Evolutionary conservation across 2,888 invertebrate species (phyloP), one percentile per base, ranked within the genome.

Genomic region (Metallyticus violacea): DNA sequence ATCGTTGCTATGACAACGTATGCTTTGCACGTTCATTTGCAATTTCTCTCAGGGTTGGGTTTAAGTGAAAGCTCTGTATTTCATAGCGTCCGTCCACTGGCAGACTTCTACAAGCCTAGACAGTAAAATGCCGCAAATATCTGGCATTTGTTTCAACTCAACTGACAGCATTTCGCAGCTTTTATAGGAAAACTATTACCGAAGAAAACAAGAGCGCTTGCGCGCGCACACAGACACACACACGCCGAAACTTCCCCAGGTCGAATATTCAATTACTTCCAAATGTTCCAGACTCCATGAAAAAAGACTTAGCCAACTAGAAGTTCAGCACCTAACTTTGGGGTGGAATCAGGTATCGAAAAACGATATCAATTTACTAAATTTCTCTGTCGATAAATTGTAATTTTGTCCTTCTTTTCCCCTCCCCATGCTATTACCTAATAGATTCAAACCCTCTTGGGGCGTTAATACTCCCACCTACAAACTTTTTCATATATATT

Each of bases 331-430:
- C 83, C 28, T 62, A 40, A 5, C 62, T 22, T 26, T 40, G 22
- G 28, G 30, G 30, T 29, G 25, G 81, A 28, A 26, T 28, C 83
- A 77, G 83, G 77, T 83, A 83, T 83, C 77, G 83, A 77, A 83
- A 83, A 83, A 83, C 83, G 83, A 83, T 83, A 83, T 62, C 83
- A 83, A 83, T 83, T 83, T 83, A 77, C 83, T 26, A 77, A 77
- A 83, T 83, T 83, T 83, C 6, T 62, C 77, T 77, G 83, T 77
- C 29, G 76, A 83, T 77, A 83, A 83, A 83, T 83, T 83, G 77
- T 83, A 77, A n/a, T 28, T 77, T 29, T 77, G 83, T 77, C 77
- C 28, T n/a, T 77, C n/a, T 62, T 15, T 62, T 22, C 40, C 40
- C 40, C 9, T 22, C 40, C n/a, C n/a, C n/a, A n/a, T n/a, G 15